Evolutionary conservation across 2,797 vertebrate species (phyloP), one percentile per base, ranked within the genome.

Genomic region (Pterois miles): DNA sequence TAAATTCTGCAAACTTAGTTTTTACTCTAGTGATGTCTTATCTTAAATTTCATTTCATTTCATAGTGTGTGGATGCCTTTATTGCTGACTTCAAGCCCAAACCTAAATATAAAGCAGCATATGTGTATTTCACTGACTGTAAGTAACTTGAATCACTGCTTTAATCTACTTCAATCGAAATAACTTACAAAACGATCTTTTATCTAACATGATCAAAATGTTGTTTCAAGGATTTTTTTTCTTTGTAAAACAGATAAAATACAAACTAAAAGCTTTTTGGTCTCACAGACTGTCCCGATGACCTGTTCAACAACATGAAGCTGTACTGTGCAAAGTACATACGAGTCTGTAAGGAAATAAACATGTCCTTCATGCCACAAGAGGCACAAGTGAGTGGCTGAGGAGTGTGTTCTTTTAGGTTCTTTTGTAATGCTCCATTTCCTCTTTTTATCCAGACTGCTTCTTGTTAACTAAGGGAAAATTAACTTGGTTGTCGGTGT

Each of bases 111-210:
- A 99, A 97, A 95, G 94, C 96, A 77, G 98, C 98, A 0, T 98
- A 98, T 23, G 92, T 99, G 82, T 99, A 99, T 94, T 99, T 99
- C 91, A 99, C 97, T 63, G 98, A 99, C 92, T 97, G 98, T 99
- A 94, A 97, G 98, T 97, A 84, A 43, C 48, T 29, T 16, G 29
- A 34, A 20, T 64, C 29, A 1, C 8, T 2, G 0, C 8, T 66
- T 60, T 16, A 20, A 34, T 65, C 8, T 29, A 18, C 25, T 38
- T 16, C 23, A 38, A 2, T 11, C 10, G 29, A 20, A 69, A 12
- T 38, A 53, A 43, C 22, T 33, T 1, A 71, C 4, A 25, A 25
- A 22, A 27, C 10, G 4, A 40, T 27, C 0, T 5, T 65, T 36
- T 38, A 20, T 1, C 13, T 16, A n/a, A 33, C 4, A 22, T 4